A percentile compares a stretch with the other conserved stretches of the same genome.
These are phyloP conservation scores for Anniella stebbinsi DNA, from an alignment of 2,797 vertebrate species.

Conservation along the genomic window DNA sequence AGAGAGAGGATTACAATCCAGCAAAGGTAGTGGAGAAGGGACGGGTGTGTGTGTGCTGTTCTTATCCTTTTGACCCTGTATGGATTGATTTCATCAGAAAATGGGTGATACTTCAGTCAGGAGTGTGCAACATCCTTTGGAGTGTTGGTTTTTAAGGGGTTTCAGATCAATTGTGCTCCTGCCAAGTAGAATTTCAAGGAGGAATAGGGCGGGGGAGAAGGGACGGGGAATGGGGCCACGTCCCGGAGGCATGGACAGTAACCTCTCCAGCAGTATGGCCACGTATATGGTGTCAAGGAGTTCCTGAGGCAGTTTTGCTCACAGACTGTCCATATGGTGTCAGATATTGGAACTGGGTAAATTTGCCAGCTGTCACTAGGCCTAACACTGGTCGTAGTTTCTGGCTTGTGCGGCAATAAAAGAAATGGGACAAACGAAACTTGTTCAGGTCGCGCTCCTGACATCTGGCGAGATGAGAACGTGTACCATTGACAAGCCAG, in stretches of 20 bases:
- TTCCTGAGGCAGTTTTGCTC: background rate
- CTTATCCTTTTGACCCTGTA: constrained; percentile 59
- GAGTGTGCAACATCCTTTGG: constrained; percentile 85
- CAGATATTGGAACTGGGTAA: background rate
- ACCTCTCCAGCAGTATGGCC: background rate
- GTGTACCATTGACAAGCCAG: background rate
- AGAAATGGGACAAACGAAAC: background rate
- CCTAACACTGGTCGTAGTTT: background rate
- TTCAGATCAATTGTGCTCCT: constrained; percentile 81
- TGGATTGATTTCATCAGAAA: constrained; percentile 90
- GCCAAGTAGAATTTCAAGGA: constrained; percentile 61
- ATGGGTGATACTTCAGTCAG: constrained; percentile 61
- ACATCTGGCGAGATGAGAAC: background rate
- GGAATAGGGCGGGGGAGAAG: too few relatives aligned
- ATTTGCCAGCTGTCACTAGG: background rate
- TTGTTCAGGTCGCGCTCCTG: background rate
- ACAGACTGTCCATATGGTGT: constrained; percentile 8
- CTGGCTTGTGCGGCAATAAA: background rate
- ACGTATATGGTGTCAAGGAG: background rate
- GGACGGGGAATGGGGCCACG: too few relatives aligned
- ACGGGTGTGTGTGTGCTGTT: background rate
- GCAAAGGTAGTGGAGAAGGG: background rate
- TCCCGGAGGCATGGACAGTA: background rate
- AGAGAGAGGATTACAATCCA: background rate
- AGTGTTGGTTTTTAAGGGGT: constrained; percentile 77